Evolutionary conservation across 2,888 invertebrate species (phyloP), one percentile per base, ranked within the genome.

Genomic region (Hypomecis punctinalis): DNA sequence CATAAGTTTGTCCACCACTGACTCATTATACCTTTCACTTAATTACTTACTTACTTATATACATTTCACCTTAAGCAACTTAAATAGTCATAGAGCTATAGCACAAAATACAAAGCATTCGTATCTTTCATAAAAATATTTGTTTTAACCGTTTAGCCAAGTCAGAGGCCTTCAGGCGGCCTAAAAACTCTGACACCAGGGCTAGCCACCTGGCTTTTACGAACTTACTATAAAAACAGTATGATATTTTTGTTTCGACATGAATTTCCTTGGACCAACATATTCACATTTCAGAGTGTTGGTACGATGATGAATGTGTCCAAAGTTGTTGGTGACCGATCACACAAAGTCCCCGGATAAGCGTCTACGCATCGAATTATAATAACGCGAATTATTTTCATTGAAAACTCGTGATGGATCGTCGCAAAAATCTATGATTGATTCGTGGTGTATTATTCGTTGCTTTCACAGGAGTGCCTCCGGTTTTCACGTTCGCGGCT

Each of bases 381-480:
- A 61, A 61, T 74, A 81, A 79, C 76, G 76, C 76, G 78, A 77
- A 74, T 77, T 72, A 70, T 77, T 88, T 89, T 86, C 81, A 90
- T 86, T 90, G 84, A 88, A 91, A 91, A 84, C 85, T 89, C 82
- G 78, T 92, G 92, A 93, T 92, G 86, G 92, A 93, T 93, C 88
- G 86, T 89, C 90, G 80, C 84, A 82, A 89, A 66, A 90, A 90
- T 91, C 91, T 90, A 92, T 93, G 93, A 92, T 93, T 92, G 92
- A 93, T 93, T 90, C 85, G 88, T 88, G 90, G 82, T 86, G 86
- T 91, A 90, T 91, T 91, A 91, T 92, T 91, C 90, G 86, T 82
- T 82, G 88, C 88, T 86, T 88, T 86, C 84, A 84, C 85, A 88
- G 89, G 90, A 88, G 90, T 88, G 89, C 86, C 87, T 87, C 78